Percentiles rank a stretch among this genome's conserved stretches.
Evolutionary conservation across 2,888 invertebrate species (phyloP).

Genomic region (Melanotus villosus): DNA sequence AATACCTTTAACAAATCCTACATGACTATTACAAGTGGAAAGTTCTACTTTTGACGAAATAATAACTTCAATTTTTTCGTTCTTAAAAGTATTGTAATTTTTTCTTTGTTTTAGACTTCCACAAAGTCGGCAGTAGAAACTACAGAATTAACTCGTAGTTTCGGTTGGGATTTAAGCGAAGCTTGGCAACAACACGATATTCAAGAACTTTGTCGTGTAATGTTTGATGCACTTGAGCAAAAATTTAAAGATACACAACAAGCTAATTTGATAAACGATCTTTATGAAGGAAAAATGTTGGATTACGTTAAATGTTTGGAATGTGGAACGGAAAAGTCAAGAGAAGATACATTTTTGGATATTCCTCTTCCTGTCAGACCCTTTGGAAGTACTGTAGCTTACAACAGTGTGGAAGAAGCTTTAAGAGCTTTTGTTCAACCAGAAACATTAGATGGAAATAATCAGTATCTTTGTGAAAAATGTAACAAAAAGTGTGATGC

Average conservation of each 20-base stretch:
- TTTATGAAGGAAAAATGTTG: conserved; percentile 84
- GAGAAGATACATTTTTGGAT: conserved; percentile 88
- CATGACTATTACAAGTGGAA: too few species aligned
- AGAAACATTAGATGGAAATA: conserved; percentile 85
- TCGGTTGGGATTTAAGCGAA: conserved; percentile 92
- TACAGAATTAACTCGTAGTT: conserved; percentile 87
- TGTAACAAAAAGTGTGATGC: conserved; percentile 91
- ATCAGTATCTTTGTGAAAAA: conserved; percentile 90
- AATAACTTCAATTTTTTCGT: too few species aligned
- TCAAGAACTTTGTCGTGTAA: conserved; percentile 89
- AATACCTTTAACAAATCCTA: too few species aligned
- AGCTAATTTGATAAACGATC: conserved; percentile 83
- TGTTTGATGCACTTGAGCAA: conserved; percentile 91
- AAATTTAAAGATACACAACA: conserved; percentile 88
- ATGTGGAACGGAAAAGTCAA: conserved; percentile 86
- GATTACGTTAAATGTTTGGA: conserved; percentile 92
- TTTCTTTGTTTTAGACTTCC: conserved; percentile 74
- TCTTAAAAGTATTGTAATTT: neutral
- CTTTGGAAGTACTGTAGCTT: conserved; percentile 83
- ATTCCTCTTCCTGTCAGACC: conserved; percentile 89
- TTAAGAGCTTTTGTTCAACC: conserved; percentile 87
- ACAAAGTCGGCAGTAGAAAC: conserved; percentile 86
- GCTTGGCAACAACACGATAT: conserved; percentile 96
- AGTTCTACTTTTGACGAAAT: too few species aligned
- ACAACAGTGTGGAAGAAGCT: conserved; percentile 87